phyloP scores from a whole-genome alignment of 2,113 vertebrate species.

The Polyodon spathula region DNA sequence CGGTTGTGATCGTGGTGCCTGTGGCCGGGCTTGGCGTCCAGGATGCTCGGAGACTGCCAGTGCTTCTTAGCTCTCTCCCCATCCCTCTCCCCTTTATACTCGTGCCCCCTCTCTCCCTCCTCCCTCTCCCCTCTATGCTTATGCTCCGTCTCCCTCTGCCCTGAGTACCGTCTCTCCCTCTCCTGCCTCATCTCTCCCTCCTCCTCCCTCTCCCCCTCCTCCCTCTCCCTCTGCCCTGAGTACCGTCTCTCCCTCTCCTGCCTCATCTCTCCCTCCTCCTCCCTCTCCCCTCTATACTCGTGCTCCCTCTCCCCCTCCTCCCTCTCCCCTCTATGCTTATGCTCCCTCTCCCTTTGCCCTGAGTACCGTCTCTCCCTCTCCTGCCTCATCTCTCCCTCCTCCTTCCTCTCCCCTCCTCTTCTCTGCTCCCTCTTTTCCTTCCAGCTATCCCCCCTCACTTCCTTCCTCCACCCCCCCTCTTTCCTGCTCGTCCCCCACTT shows the following conservation, averaged over 20 bases:
- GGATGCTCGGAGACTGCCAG: constrained; percentile 24
- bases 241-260: too few relatives aligned
- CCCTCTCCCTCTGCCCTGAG: constrained; percentile 21
- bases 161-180: constrained; percentile 20
- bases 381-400: constrained; percentile 36
- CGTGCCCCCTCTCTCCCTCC: constrained; percentile 14
- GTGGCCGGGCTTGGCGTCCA: constrained; percentile 15
- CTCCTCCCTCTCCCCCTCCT: constrained; percentile 27
- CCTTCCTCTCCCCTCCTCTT: too few relatives aligned
- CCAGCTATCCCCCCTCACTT: too few relatives aligned
- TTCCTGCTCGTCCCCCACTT: too few relatives aligned
- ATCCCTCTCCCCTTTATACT: constrained; percentile 15
- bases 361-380: constrained; percentile 20
- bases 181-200: constrained; percentile 34
- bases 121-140: constrained; percentile 11
- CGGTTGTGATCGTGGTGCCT: constrained; percentile 26
- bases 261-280: constrained; percentile 2
- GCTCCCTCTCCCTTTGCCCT: not conserved
- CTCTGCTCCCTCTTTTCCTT: too few relatives aligned
- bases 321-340: constrained; percentile 10
- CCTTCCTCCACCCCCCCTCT: too few relatives aligned
- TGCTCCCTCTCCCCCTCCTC: constrained; percentile 15
- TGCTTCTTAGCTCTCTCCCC: constrained; percentile 10
- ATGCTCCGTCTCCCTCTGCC: not conserved
- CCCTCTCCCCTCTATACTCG: constrained; percentile 16